phyloP scores from a whole-genome alignment of 2,888 invertebrate genomes.

The Tipula helvola region DNA sequence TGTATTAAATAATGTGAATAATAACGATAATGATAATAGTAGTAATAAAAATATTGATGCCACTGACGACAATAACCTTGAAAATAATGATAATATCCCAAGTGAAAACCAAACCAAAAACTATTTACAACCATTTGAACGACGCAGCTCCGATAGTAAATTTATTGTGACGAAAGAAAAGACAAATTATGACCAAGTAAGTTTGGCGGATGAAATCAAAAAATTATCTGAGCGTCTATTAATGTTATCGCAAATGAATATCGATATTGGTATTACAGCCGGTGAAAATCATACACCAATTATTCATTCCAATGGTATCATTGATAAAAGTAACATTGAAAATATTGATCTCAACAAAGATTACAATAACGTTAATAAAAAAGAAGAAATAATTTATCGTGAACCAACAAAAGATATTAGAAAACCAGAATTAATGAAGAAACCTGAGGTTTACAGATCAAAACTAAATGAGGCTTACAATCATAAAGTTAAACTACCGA shows the following conservation, averaged over 20 bases:
- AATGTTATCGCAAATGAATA: constrained; percentile 55
- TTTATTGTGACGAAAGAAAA: constrained; percentile 46
- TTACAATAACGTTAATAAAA: not conserved
- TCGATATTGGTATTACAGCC: constrained; percentile 33
- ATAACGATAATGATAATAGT: constrained; percentile 27
- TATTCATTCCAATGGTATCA: not conserved
- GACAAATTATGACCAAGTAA: constrained; percentile 46
- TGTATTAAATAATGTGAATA: constrained; percentile 8
- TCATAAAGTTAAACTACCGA: not conserved
- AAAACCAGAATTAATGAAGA: constrained; percentile 9
- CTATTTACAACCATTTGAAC: constrained; percentile 43
- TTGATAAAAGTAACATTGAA: not conserved
- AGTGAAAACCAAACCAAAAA: constrained; percentile 25
- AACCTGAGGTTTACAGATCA: constrained; percentile 4
- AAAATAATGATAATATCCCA: constrained; percentile 23
- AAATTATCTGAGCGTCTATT: constrained; percentile 68
- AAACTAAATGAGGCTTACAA: constrained; percentile 6
- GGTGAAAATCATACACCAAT: constrained; percentile 29
- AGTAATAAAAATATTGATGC: constrained; percentile 33
- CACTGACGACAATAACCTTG: constrained; percentile 23
- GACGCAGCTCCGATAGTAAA: constrained; percentile 68
- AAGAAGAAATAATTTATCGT: not conserved
- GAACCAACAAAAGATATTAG: not conserved
- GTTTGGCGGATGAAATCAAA: constrained; percentile 70
- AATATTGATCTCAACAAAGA: not conserved